These are phyloP conservation scores for Gracilinanus agilis DNA, from an alignment of 2,113 vertebrate species.

Conservation along the genomic window DNA sequence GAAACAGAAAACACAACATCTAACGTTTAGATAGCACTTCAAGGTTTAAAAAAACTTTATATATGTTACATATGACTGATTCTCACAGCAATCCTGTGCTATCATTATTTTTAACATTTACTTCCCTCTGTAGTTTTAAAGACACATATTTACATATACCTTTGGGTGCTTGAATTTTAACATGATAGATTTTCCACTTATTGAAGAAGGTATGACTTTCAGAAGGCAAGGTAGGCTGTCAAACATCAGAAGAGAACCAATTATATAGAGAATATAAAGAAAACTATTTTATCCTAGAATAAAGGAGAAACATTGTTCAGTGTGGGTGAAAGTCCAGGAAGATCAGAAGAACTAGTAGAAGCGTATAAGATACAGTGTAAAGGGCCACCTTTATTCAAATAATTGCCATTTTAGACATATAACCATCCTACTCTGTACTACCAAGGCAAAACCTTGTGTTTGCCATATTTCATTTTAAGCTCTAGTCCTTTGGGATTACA, in stretches of 20 bases:
- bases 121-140: background rate
- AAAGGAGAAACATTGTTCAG: background rate
- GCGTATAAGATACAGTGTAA: background rate
- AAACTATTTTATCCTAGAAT: background rate
- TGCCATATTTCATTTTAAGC: background rate
- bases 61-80: no score
- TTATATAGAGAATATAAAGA: background rate
- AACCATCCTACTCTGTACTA: background rate
- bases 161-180: background rate
- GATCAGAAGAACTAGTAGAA: background rate
- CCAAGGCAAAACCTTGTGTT: background rate
- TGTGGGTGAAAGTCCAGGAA: background rate
- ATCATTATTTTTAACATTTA: no score
- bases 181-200: background rate
- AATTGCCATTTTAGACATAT: background rate
- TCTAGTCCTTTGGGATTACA: background rate
- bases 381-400: background rate
- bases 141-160: background rate
- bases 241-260: background rate
- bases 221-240: background rate
- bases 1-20: no score
- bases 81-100: no score
- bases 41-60: no score
- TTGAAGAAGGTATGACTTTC: background rate
- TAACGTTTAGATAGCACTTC: no score